Base-by-base conservation (phyloP, 2,797 vertebrate genomes). In the Spondyliosoma cantharus region DNA sequence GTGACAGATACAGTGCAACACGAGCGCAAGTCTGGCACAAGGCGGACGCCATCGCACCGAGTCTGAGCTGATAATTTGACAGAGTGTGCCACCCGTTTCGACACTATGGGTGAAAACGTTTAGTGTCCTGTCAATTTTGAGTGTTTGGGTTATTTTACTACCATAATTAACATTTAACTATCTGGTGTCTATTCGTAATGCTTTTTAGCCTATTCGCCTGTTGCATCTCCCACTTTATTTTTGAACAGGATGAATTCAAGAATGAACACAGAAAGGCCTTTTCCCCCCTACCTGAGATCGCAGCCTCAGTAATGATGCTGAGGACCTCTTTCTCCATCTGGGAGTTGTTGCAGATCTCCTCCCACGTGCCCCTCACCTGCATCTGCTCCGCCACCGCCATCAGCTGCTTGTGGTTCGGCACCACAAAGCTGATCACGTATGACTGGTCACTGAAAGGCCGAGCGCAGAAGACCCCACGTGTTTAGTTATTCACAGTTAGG, bases 391-490 rank as follows among this genome's bases (percentile, higher is more conserved):
- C 98, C 79, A 98, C 82, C 20, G 92, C 92, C 72, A 91, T 94
- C 0, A 99, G 94, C 83, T 97, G 97, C 91, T 97, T 99, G 91
- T 99, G 97, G 91, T 97, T 99, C 81, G 98, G 97, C 93, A 99
- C 98, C 94, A 99, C 95, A 87, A 99, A 99, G 92, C 97, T 96
- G 90, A 99, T 96, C 88, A 99, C 97, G 0, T 98, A 99, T 27
- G 98, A 98, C 92, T 99, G 95, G 76, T 97, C 97, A 82, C 98
- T 99, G 90, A 66, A 89, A 93, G 71, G 74, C 37, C 37, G 46
- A 27, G 46, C 15, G 70, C 7, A 48, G 29, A 7, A 65, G 42
- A 58, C 19, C 53, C 20, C 1, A 61, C 3, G 20, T 5, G 13
- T 63, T 58, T 16, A 5, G 16, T 16, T 22, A 32, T 19, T 19